Base-by-base conservation (phyloP, 2,797 vertebrate species). In the Etheostoma perlongum region DNA sequence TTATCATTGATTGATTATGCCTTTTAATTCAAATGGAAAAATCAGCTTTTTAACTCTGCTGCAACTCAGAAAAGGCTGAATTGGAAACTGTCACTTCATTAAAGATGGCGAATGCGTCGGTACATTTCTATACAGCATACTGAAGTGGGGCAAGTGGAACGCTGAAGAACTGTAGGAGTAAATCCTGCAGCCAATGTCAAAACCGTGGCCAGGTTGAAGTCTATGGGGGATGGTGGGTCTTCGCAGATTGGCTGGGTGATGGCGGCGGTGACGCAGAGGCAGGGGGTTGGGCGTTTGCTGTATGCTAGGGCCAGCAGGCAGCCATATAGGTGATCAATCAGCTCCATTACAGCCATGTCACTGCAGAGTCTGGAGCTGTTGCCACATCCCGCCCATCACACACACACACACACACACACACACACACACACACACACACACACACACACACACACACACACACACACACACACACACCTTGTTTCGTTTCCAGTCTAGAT, bases 301-400 rank as follows among this genome's bases (percentile, higher is more conserved):
- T 94, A 94, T 94, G 95, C 86, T 84, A 59, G 90, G 89, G 95
- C 94, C 93, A 88, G 91, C 85, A 88, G 91, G 89, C 91, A 54
- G 72, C 89, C 81, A 82, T 92, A 92, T 82, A 94, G 94, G 90
- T 96, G 96, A 97, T 98, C 96, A 97, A 97, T 97, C 97, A 96
- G 94, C 92, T 97, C 94, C 95, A 96, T 96, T 96, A 96, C 95
- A 89, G 93, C 92, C 93, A 91, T 95, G 95, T 92, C 91, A 91
- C 92, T 90, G 95, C 90, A 83, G 91, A 94, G 93, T 94, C 91
- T 96, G 95, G 94, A 94, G 92, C 88, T 78, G 94, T 88, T 92
- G 87, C 93, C 83, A 92, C 88, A 88, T 91, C 91, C 92, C 79
- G 88, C 92, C 93, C 89, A 91, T 93, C 88, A 83, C 90, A n/a